A percentile compares a stretch with the other conserved stretches of the same genome.
These are phyloP conservation scores for Sparus aurata DNA, from an alignment of 2,797 vertebrate genomes.

Conservation along the genomic window DNA sequence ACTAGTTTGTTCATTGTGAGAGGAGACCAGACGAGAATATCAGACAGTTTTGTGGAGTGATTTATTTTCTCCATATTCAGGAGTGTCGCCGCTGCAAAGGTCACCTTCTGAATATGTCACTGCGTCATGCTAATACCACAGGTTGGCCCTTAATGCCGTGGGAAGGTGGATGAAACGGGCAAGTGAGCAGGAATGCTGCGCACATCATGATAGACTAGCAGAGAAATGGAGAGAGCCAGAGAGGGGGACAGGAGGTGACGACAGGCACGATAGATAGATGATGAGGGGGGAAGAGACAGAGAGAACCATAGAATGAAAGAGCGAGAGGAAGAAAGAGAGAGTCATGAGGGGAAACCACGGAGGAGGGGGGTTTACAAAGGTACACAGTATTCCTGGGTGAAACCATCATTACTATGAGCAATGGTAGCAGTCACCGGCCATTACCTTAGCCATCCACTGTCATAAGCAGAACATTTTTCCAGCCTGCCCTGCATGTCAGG, in stretches of 20 bases:
- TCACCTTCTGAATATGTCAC: constrained; percentile 56
- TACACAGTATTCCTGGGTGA: constrained; percentile 83
- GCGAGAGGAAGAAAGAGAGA: constrained; percentile 32
- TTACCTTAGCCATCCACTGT: constrained; percentile 88
- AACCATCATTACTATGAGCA: constrained; percentile 88
- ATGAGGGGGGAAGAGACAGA: constrained; percentile 40
- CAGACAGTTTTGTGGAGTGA: constrained; percentile 40
- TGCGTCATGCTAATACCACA: constrained; percentile 58
- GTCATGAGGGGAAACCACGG: constrained; percentile 26
- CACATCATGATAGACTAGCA: constrained; percentile 42
- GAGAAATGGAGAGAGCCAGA: constrained; percentile 45
- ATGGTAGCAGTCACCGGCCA: constrained; percentile 87
- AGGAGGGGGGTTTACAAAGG: constrained; percentile 63
- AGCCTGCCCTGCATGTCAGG: constrained; percentile 69
- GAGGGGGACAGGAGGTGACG: constrained; percentile 44
- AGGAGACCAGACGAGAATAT: background rate
- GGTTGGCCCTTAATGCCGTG: constrained; percentile 25
- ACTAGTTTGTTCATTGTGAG: constrained; percentile 37
- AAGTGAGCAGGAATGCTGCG: constrained; percentile 1
- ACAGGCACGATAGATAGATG: constrained; percentile 49
- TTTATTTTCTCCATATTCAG: constrained; percentile 65
- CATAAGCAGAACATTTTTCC: constrained; percentile 85
- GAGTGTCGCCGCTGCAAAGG: constrained; percentile 69
- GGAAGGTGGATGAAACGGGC: constrained; percentile 28
- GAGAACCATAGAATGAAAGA: constrained; percentile 50